Evolutionary conservation across 1,140 invertebrate genomes (phyloP).

Genomic region (Coboldia fuscipes): DNA sequence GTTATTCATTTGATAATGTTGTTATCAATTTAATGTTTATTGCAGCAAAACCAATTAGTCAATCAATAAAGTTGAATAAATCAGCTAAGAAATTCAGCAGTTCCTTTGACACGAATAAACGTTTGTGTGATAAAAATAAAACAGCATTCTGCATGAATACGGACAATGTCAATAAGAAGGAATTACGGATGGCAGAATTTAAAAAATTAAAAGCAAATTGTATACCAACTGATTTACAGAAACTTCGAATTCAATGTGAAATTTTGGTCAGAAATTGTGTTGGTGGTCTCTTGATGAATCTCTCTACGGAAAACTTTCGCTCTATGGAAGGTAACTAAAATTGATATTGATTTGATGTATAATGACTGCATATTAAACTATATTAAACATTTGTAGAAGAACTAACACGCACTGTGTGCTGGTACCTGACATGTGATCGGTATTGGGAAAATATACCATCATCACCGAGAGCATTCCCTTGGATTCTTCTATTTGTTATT

Average conservation of each 20-base stretch:
- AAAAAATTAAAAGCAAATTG: conserved; percentile 57
- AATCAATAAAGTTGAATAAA: too few species aligned
- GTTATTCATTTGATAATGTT: too few species aligned
- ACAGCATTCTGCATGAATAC: neutral
- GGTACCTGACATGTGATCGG: conserved; percentile 75
- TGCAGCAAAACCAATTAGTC: too few species aligned
- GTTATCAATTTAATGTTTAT: too few species aligned
- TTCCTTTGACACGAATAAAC: conserved; percentile 26
- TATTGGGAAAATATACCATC: conserved; percentile 71
- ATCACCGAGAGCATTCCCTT: conserved; percentile 52
- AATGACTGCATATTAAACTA: too few species aligned
- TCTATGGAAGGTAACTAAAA: conserved; percentile 51
- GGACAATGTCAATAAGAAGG: conserved; percentile 28
- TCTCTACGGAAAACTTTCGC: conserved; percentile 61
- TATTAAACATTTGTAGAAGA: conserved; percentile 36
- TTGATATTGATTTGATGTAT: neutral
- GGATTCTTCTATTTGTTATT: conserved; percentile 50
- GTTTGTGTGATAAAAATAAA: conserved; percentile 3
- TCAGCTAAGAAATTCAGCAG: neutral
- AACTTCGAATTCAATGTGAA: conserved; percentile 46
- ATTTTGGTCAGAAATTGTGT: conserved; percentile 42
- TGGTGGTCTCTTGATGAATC: conserved; percentile 48
- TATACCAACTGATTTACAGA: conserved; percentile 55
- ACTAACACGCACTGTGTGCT: conserved; percentile 68
- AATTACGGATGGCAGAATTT: conserved; percentile 38